Base-by-base conservation (phyloP, 2,113 vertebrate species). In the Corythornis vintsioides region DNA sequence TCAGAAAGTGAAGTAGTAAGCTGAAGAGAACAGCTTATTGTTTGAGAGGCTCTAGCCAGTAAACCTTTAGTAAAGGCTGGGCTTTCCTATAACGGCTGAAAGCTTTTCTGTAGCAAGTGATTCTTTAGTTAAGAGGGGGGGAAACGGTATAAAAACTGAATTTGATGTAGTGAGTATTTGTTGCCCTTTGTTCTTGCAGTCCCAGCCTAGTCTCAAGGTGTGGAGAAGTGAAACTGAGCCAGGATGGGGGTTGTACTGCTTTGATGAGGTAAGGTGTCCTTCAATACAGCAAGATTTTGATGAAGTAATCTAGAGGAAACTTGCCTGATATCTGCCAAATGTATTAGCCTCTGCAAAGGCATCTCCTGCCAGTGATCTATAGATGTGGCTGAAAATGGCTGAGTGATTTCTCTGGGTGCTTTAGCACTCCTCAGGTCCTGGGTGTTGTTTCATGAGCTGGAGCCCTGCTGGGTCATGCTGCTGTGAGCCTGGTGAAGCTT, bases 131-230 rank as follows among this genome's bases (percentile, higher is more conserved):
- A 15, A 26, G 52, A 40, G 29, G 4, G 21, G 60, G 28, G 4
- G 16, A 29, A 52, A 4, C 4, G 4, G 3, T 2, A 2, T 3
- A 4, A 10, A n/a, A 31, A 15, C 9, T 1, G n/a, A 75, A 10
- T 2, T 40, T 43, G 40, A 1, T 13, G 57, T 10, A 11, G 13
- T 1, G 26, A 80, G 69, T 15, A 52, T 13, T 11, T 4, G 3
- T 2, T 77, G 40, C 16, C 25, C 20, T 53, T 66, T 11, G 56
- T 15, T 25, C 40, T 2, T 75, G 65, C 1, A 0, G n/a, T 52
- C 3, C 0, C 35, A 74, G 47, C 0, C 2, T 28, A 13, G 25
- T 2, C 10, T 8, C 0, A 1, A 26, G 47, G 15, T 2, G 33
- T 3, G 28, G 18, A 24, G 85, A 42, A 33, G 15, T 45, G 59